Base-by-base conservation (phyloP, 2,797 vertebrate genomes). In the Gallinago stenura region DNA sequence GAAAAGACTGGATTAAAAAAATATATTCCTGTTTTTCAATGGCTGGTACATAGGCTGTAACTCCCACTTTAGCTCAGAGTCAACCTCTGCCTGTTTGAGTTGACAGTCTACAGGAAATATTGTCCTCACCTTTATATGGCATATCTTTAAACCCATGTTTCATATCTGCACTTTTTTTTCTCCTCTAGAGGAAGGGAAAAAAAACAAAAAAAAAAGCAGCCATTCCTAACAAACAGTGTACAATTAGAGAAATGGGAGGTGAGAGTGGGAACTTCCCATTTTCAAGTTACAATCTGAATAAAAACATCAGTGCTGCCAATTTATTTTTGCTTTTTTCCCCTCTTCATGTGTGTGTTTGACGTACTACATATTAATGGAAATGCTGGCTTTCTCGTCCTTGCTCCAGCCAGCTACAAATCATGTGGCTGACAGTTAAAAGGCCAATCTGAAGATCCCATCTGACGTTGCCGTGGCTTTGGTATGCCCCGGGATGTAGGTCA, bases 401-500 rank as follows among this genome's bases (percentile, higher is more conserved):
- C 37, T 94, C 64, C 68, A 90, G 79, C 81, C 90, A 89, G 57
- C 71, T 80, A 89, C 91, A 93, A 93, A 83, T 95, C 81, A 77
- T 78, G 57, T 37, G 60, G 71, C 33, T 96, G 96, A 97, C 96
- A 96, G 94, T 73, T 97, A 96, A 96, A 97, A 87, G 81, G 88
- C 91, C 71, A 58, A 48, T 90, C 88, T 83, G 90, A 92, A 94
- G 90, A 95, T 85, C 37, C 31, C 89, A 64, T 58, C 83, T 95
- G 94, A 97, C 12, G 11, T 83, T 66, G 81, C 89, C 54, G 83
- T 89, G 78, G 83, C 83, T 94, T 91, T 83, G 64, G 77, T 48
- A 10, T 90, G 94, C 96, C 95, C 90, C 57, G 0, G 95, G 95
- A 95, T 94, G 95, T 97, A 97, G 96, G 96, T 97, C 95, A 95